Conservation (phyloP, 2,797 vertebrate species). For the Valencia hispanica region DNA sequence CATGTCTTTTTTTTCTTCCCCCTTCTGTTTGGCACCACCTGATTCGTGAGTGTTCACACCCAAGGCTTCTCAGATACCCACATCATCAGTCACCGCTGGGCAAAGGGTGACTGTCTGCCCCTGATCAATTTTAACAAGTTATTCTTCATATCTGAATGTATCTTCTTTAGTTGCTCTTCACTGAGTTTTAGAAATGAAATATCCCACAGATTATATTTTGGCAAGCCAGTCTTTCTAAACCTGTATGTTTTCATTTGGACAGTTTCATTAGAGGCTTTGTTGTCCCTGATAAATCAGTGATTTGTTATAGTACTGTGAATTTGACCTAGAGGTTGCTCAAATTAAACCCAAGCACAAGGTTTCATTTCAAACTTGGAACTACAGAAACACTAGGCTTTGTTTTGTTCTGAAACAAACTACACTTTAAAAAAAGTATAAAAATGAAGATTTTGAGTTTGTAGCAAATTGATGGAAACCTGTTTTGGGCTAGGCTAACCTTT, state of each 20-base stretch:
- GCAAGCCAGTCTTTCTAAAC: not conserved
- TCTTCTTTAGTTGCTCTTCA: slow-evolving; percentile 15
- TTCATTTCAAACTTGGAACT: not conserved
- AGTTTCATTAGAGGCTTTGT: not conserved
- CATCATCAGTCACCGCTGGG: not conserved
- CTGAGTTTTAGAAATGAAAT: not conserved
- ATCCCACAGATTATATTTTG: not conserved
- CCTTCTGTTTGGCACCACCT: not conserved
- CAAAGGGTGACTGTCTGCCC: not conserved
- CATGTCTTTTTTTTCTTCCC: not conserved
- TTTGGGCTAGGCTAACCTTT: not conserved
- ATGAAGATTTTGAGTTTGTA: not conserved
- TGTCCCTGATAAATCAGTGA: slow-evolving; percentile 21
- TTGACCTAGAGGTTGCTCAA: not conserved
- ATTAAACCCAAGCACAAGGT: not conserved
- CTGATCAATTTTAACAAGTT: not conserved
- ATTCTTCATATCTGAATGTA: slow-evolving; percentile 55
- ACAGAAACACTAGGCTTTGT: not conserved
- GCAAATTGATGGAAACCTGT: not conserved
- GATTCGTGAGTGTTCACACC: slow-evolving; percentile 5
- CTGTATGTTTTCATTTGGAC: not conserved
- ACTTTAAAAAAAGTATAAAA: not conserved
- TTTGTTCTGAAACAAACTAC: not conserved
- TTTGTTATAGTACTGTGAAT: slow-evolving; percentile 5
- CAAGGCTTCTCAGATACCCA: not conserved